Conservation (phyloP, 35 echinoderm and acorn worm species). For the Amphiura filiformis region DNA sequence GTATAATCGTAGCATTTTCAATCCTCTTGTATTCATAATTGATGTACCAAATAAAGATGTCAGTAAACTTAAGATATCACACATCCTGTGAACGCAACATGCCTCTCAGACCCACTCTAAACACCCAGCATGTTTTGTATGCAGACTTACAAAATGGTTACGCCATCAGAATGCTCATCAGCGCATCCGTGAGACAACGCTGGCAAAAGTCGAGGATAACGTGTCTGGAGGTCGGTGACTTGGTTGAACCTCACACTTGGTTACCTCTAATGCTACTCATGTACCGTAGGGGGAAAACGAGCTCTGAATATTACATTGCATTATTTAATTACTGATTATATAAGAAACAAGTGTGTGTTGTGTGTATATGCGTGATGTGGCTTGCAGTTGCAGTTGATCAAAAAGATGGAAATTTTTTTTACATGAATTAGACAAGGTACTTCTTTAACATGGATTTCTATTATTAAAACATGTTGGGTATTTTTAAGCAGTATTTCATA, state of each 20-base stretch:
- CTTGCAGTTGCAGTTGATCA: no score
- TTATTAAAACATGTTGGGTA: no score
- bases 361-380: neutral
- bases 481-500: no score
- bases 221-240: slow-evolving; percentile 3
- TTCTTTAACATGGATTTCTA: no score
- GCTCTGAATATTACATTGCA: slow-evolving; percentile 1
- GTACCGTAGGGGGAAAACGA: neutral
- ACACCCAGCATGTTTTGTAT: neutral
- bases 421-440: no score
- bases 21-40: no score
- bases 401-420: no score
- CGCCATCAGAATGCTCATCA: neutral
- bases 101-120: no score
- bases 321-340: slow-evolving; percentile 7
- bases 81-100: no score
- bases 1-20: no score
- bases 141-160: slow-evolving; percentile 10
- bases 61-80: no score
- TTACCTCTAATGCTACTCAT: neutral
- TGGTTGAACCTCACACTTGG: neutral
- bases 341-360: neutral
- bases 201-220: slow-evolving; percentile 10
- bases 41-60: no score
- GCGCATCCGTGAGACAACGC: neutral